Evolutionary conservation across 2,888 invertebrate species (phyloP).

Genomic region (Charanyca ferruginea): DNA sequence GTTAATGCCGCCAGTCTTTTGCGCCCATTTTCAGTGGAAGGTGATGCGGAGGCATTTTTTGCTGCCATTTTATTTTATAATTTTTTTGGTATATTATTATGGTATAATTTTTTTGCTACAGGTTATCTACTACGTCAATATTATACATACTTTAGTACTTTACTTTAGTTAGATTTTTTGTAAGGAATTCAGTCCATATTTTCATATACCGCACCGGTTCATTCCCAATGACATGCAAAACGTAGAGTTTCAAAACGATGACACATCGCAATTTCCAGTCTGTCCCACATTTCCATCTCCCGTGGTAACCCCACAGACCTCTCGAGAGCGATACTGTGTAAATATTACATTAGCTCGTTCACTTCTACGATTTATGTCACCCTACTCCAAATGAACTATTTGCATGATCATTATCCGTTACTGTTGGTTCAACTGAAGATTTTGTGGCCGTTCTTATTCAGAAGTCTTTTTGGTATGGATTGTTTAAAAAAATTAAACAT

Average conservation of each 20-base stretch:
- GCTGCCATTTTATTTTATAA: too few species aligned
- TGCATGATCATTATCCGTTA: constrained; percentile 21
- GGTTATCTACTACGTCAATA: too few species aligned
- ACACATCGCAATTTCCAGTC: constrained; percentile 45
- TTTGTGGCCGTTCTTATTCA: neutral
- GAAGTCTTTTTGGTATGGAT: neutral
- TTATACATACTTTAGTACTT: too few species aligned
- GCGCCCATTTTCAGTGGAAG: too few species aligned
- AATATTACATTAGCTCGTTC: constrained; percentile 78
- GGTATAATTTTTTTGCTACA: too few species aligned
- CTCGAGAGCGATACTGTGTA: constrained; percentile 75
- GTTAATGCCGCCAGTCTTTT: too few species aligned
- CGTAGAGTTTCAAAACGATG: constrained; percentile 30
- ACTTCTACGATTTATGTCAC: constrained; percentile 64
- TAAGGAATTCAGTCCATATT: constrained; percentile 9
- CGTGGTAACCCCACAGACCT: constrained; percentile 63
- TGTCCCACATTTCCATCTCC: constrained; percentile 27
- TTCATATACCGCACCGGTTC: constrained; percentile 14
- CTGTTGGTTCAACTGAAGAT: neutral
- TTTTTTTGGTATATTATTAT: too few species aligned
- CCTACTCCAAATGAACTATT: constrained; percentile 57
- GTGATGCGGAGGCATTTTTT: too few species aligned
- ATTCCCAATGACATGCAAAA: constrained; percentile 49
- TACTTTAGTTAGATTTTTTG: too few species aligned
- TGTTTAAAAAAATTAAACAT: neutral